Percentiles rank a stretch among this genome's conserved stretches.
These are phyloP conservation scores for Rhagonycha fulva DNA, from an alignment of 2,888 invertebrate genomes.

Conservation along the genomic window DNA sequence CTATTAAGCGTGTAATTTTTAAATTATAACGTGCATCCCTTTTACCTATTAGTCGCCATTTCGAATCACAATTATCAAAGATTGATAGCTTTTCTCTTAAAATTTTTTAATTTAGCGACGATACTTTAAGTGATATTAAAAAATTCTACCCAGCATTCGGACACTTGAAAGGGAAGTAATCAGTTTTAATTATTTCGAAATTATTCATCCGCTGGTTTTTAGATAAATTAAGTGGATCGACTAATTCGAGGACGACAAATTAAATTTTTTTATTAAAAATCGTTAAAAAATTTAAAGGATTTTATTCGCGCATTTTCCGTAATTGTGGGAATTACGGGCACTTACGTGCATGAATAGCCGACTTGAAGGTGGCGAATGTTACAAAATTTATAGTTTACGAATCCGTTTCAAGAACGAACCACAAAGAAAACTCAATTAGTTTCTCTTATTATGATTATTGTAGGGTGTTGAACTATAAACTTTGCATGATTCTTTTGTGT, in stretches of 20 bases:
- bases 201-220: slow-evolving; percentile 20
- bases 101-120: slow-evolving; percentile 44
- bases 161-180: slow-evolving; percentile 26
- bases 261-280: slow-evolving; percentile 6
- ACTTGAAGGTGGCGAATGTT: too few relatives aligned
- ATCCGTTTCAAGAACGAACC: too few relatives aligned
- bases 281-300: background rate
- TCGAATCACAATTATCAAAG: slow-evolving; percentile 46
- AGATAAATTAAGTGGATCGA: slow-evolving; percentile 16
- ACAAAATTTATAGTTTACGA: too few relatives aligned
- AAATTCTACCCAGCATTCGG: slow-evolving; percentile 38
- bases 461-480: too few relatives aligned
- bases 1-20: slow-evolving; percentile 49
- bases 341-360: too few relatives aligned
- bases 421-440: too few relatives aligned
- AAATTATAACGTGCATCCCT: slow-evolving; percentile 40
- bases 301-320: too few relatives aligned
- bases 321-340: too few relatives aligned
- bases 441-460: too few relatives aligned
- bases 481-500: too few relatives aligned
- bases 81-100: slow-evolving; percentile 44
- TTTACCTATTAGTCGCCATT: slow-evolving; percentile 43
- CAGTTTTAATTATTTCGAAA: slow-evolving; percentile 28
- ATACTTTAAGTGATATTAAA: slow-evolving; percentile 46
- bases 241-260: slow-evolving; percentile 15